A percentile compares a stretch with the other conserved stretches of the same genome.
Evolutionary conservation across 2,797 vertebrate genomes (phyloP).

Genomic region (Smutsia gigantea): DNA sequence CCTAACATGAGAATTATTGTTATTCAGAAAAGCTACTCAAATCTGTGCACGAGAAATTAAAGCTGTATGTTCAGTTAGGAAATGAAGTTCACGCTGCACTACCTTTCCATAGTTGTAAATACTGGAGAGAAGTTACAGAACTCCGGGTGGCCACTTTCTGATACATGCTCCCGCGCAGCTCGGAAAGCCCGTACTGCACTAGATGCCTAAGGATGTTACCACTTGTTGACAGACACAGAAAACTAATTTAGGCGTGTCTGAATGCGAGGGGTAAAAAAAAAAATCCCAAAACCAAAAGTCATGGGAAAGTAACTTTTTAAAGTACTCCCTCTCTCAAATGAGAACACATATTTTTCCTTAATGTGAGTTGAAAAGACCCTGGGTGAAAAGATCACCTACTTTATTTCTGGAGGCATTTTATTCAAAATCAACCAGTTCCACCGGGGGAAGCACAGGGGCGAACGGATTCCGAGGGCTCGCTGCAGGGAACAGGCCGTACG

Average conservation of each 20-base stretch:
- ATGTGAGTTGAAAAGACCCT: neutral
- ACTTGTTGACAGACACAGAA: neutral
- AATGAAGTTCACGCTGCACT: rapidly evolving
- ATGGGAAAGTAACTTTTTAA: neutral
- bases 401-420: neutral
- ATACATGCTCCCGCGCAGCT: neutral
- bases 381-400: neutral
- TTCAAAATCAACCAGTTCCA: too few species aligned
- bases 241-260: neutral
- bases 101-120: neutral
- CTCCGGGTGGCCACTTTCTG: neutral
- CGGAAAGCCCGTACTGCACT: neutral
- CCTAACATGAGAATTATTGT: neutral
- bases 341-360: neutral
- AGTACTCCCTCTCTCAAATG: neutral
- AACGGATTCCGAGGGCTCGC: neutral
- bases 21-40: neutral
- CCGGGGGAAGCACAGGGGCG: neutral
- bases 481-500: neutral
- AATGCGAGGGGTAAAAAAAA: neutral
- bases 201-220: neutral
- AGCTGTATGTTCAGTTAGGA: neutral
- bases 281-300: too few species aligned
- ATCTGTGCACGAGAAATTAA: neutral
- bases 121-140: neutral